Conservation (phyloP, 2,888 invertebrate species). For the Eilema sororculum region DNA sequence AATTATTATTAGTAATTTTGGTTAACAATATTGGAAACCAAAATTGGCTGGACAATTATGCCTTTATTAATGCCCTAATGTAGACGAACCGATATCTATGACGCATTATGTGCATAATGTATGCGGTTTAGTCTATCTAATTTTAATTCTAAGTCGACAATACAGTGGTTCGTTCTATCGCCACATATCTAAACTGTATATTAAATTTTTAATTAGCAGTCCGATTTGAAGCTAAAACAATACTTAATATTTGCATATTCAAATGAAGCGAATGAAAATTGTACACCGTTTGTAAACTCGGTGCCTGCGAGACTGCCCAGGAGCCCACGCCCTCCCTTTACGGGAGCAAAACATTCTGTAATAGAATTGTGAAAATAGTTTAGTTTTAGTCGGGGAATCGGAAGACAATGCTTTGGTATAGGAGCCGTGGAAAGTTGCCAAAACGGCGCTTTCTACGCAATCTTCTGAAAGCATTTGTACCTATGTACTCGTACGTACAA, state of each 20-base stretch:
- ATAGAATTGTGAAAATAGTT: conserved; percentile 3
- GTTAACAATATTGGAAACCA: not conserved
- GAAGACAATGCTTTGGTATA: not conserved
- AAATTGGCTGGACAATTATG: too few relatives aligned
- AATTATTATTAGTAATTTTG: too few relatives aligned
- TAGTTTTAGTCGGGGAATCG: not conserved
- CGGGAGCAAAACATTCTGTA: not conserved
- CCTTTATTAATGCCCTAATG: too few relatives aligned
- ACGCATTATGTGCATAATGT: not conserved
- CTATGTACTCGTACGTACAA: not conserved
- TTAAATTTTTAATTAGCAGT: conserved; percentile 6
- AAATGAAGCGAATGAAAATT: conserved; percentile 19
- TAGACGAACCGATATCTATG: not conserved
- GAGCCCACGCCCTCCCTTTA: not conserved
- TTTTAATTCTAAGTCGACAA: not conserved
- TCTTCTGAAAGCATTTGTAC: not conserved
- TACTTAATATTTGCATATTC: conserved; percentile 21
- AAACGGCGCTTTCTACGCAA: not conserved
- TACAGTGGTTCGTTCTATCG: not conserved
- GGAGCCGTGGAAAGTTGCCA: conserved; percentile 7
- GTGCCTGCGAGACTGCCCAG: not conserved
- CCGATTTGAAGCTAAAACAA: conserved; percentile 8
- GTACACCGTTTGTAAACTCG: not conserved
- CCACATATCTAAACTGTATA: not conserved
- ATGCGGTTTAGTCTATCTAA: not conserved